Evolutionary conservation across 2,113 vertebrate genomes (phyloP).

Genomic region (Cygnus atratus): DNA sequence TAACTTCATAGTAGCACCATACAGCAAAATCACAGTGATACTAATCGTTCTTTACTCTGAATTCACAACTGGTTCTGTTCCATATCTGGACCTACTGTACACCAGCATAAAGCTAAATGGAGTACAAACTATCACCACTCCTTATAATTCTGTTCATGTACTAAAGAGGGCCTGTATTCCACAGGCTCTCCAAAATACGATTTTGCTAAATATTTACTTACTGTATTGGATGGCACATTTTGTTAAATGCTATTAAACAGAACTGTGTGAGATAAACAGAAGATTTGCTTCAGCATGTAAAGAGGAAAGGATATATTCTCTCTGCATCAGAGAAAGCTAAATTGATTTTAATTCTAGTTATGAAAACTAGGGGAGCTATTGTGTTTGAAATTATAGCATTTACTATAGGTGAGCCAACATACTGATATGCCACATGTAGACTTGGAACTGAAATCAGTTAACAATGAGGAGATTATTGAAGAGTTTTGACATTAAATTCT

Average conservation of each 20-base stretch:
- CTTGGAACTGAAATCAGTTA: neutral
- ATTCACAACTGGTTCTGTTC: neutral
- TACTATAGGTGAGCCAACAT: neutral
- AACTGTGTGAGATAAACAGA: neutral
- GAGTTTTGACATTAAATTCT: neutral
- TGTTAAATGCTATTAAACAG: conserved; percentile 11
- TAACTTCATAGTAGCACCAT: conserved; percentile 10
- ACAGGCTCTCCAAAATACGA: neutral
- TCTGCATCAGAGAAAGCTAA: neutral
- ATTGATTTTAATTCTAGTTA: conserved; percentile 1
- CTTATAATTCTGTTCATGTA: neutral
- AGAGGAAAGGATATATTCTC: neutral
- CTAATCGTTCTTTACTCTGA: neutral
- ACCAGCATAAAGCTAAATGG: neutral
- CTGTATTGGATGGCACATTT: neutral
- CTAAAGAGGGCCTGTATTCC: neutral
- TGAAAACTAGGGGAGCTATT: neutral
- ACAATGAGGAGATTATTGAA: neutral
- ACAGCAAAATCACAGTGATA: neutral
- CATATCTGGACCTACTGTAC: neutral
- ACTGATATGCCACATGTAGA: neutral
- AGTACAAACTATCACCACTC: neutral
- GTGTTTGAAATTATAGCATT: neutral
- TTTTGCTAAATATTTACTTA: conserved; percentile 26
- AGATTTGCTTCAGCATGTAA: neutral